phyloP scores from a whole-genome alignment of 1,140 invertebrate genomes.

The Tetragonula clypearis region DNA sequence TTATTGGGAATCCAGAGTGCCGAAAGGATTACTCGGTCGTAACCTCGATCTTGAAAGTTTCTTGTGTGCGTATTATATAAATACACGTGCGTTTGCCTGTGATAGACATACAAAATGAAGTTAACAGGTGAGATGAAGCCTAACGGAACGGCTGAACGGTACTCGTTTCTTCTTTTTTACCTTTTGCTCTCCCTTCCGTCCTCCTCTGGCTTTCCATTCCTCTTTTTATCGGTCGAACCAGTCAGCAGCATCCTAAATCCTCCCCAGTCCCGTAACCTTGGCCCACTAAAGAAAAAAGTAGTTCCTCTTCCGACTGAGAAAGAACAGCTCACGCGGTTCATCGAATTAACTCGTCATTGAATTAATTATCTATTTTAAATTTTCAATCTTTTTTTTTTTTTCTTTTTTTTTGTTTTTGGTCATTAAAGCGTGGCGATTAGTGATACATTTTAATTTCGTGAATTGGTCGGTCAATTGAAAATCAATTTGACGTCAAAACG shows the following conservation, averaged over 20 bases:
- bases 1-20: background rate
- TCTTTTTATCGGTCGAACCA: background rate
- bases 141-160: constrained; percentile 67
- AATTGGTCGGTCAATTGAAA: no score
- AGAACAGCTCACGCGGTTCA: background rate
- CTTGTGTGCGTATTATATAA: constrained; percentile 24
- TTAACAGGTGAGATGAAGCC: constrained; percentile 43
- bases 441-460: background rate
- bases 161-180: constrained; percentile 53
- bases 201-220: background rate
- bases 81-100: background rate
- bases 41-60: constrained; percentile 61
- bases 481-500: background rate
- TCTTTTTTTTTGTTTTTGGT: no score
- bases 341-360: background rate
- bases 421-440: no score
- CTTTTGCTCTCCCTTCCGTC: constrained; percentile 15
- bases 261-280: constrained; percentile 42
- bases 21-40: constrained; percentile 44
- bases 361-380: background rate
- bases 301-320: background rate
- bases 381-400: no score
- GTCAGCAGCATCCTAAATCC: constrained; percentile 29
- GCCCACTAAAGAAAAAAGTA: constrained; percentile 32
- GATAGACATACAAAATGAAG: constrained; percentile 17